phyloP scores from a whole-genome alignment of 2,888 invertebrate species.

The Neoascia interrupta region DNA sequence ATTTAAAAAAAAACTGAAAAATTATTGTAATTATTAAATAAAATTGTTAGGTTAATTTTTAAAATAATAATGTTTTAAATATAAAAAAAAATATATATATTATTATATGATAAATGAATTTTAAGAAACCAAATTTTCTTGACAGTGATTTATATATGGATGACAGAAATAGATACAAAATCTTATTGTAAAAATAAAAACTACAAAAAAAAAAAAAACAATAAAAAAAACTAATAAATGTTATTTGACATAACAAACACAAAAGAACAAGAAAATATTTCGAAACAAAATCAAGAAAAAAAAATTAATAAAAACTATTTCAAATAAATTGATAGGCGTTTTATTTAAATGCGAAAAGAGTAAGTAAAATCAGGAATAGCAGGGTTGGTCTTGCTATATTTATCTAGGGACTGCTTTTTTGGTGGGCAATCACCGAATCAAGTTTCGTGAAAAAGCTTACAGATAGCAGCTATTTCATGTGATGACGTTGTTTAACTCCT shows the following conservation, averaged over 20 bases:
- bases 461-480: too few species aligned
- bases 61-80: constrained; percentile 49
- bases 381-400: too few species aligned
- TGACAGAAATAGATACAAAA: constrained; percentile 41
- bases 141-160: constrained; percentile 65
- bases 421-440: too few species aligned
- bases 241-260: constrained; percentile 51
- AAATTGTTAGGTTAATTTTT: constrained; percentile 65
- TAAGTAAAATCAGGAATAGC: too few species aligned
- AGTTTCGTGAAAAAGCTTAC: too few species aligned
- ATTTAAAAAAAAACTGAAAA: too few species aligned
- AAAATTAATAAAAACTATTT: constrained; percentile 63
- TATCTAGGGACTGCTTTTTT: too few species aligned
- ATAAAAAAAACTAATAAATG: constrained; percentile 26
- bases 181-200: constrained; percentile 55
- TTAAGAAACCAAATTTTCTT: constrained; percentile 56
- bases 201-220: constrained; percentile 2
- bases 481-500: too few species aligned
- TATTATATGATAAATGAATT: constrained; percentile 50
- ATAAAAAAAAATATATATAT: too few species aligned
- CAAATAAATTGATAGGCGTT: constrained; percentile 31
- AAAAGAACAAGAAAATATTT: constrained; percentile 38
- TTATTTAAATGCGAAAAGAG: too few species aligned
- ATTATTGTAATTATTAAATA: constrained; percentile 62
- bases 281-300: constrained; percentile 43